Evolutionary conservation across 2,797 vertebrate genomes (phyloP).

Genomic region (Gastrophryne carolinensis): DNA sequence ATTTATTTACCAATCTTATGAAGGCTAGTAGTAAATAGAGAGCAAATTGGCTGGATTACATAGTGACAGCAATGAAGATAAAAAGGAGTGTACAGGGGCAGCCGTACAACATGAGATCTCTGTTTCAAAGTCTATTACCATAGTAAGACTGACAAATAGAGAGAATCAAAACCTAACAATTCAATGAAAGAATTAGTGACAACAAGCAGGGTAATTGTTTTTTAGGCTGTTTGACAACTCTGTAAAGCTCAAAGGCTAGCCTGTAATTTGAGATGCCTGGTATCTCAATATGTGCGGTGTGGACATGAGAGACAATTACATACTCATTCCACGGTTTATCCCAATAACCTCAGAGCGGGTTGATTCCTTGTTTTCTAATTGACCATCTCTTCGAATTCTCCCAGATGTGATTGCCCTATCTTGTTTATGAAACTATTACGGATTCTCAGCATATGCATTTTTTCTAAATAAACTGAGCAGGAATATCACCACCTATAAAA

Average conservation of each 20-base stretch:
- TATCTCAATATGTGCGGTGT: constrained; percentile 17
- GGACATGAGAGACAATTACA: constrained; percentile 37
- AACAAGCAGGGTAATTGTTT: constrained; percentile 51
- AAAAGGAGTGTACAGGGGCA: constrained; percentile 41
- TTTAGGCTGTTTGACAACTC: constrained; percentile 42
- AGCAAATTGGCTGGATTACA: constrained; percentile 51
- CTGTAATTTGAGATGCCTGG: constrained; percentile 41
- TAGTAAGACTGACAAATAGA: constrained; percentile 47
- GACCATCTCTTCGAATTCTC: background rate
- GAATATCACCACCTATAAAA: no score
- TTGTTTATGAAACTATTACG: background rate
- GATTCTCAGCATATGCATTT: background rate
- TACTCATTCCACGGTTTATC: constrained; percentile 30
- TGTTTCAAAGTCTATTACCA: constrained; percentile 48
- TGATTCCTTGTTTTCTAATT: background rate
- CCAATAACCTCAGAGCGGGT: background rate
- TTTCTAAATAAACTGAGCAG: no score
- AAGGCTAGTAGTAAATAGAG: constrained; percentile 19
- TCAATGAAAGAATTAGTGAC: constrained; percentile 47
- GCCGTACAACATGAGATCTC: constrained; percentile 31
- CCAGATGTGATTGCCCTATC: background rate
- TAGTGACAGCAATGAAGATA: constrained; percentile 52
- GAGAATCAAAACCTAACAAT: constrained; percentile 49
- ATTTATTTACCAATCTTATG: constrained; percentile 39
- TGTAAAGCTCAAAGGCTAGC: constrained; percentile 40